Evolutionary conservation across 2,113 vertebrate species (phyloP).

Genomic region (Formicarius rufipectus): DNA sequence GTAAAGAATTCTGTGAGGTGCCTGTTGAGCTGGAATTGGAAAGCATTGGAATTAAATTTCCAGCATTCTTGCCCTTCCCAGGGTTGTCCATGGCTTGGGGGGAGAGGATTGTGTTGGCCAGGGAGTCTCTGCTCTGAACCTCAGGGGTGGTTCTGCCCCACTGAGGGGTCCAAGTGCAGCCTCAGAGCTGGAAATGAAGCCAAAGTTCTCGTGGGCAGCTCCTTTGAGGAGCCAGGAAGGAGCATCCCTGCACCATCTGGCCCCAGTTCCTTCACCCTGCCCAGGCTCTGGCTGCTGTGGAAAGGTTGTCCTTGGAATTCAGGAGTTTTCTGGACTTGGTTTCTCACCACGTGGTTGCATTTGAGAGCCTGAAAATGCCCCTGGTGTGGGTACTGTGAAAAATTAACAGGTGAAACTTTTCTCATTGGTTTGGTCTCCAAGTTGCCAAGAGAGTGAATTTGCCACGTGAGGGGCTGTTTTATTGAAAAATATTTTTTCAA

Average conservation of each 20-base stretch:
- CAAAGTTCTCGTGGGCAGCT: neutral
- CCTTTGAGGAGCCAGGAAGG: neutral
- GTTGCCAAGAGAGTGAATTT: neutral
- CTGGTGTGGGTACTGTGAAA: neutral
- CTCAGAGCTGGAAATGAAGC: neutral
- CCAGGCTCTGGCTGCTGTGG: neutral
- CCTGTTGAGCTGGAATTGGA: neutral
- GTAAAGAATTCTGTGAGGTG: neutral
- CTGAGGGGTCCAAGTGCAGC: neutral
- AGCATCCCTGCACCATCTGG: neutral
- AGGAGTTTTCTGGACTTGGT: neutral
- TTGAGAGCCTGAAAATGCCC: neutral
- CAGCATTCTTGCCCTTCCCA: neutral
- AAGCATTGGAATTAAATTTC: neutral
- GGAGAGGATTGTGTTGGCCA: neutral
- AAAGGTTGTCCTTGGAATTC: neutral
- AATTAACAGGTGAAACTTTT: neutral
- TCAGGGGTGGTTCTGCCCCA: neutral
- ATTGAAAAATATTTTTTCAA: neutral
- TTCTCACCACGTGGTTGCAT: neutral
- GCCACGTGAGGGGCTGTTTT: too few relatives aligned
- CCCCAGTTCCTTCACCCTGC: neutral
- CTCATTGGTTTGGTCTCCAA: neutral
- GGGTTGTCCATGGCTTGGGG: neutral
- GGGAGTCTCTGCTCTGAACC: neutral